Conservation (phyloP, 2,113 vertebrate species). For the Taurulus bubalis region DNA sequence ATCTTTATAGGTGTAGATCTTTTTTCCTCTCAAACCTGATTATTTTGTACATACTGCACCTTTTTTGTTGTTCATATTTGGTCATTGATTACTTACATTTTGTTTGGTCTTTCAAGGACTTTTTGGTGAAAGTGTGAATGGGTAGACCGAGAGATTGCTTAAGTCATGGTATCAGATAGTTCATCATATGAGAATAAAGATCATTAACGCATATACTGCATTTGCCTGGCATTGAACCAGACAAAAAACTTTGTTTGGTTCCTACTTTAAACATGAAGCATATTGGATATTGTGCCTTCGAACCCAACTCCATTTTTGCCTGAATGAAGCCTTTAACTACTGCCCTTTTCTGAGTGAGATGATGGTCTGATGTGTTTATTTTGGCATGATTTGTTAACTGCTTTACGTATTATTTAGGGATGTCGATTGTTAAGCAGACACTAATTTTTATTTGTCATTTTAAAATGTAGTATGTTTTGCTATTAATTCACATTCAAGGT, state of each 20-base stretch:
- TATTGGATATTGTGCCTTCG: not conserved
- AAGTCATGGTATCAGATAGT: not conserved
- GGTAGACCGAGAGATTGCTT: not conserved
- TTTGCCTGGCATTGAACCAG: not conserved
- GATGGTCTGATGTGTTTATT: not conserved
- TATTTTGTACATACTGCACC: not conserved
- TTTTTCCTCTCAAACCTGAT: not conserved
- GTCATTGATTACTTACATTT: not conserved
- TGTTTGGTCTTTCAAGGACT: not conserved
- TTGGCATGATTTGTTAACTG: not conserved
- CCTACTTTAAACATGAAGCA: not conserved
- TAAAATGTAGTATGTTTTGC: not conserved
- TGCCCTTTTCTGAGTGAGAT: not conserved
- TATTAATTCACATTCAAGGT: not conserved
- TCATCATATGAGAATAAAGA: not conserved
- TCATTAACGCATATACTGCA: not conserved
- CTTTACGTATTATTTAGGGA: not conserved
- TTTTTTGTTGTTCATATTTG: not conserved
- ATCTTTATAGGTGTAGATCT: not conserved
- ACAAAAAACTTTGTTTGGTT: not conserved
- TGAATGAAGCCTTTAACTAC: not conserved
- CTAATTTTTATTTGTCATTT: too few species aligned
- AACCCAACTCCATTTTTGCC: not conserved
- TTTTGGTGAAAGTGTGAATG: not conserved
- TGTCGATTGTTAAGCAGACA: not conserved